Evolutionary conservation across 2,797 vertebrate genomes (phyloP).

Genomic region (Thalassophryne amazonica): DNA sequence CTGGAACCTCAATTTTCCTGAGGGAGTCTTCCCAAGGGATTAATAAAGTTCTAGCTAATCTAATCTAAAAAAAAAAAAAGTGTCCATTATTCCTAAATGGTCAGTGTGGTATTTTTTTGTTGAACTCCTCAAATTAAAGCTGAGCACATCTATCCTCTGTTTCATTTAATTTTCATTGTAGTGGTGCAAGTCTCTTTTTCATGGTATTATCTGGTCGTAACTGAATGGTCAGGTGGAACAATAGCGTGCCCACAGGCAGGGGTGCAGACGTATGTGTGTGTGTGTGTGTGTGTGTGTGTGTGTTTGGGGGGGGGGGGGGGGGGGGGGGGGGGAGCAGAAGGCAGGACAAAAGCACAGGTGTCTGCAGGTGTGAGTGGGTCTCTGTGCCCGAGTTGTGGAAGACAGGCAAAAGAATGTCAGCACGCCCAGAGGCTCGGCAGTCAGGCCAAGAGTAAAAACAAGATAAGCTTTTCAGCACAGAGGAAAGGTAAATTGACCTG

Average conservation of each 20-base stretch:
- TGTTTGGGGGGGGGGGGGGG: neutral
- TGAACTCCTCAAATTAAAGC: too few species aligned
- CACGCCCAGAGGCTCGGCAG: constrained; percentile 42
- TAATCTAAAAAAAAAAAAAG: too few species aligned
- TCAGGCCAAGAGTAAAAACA: constrained; percentile 51
- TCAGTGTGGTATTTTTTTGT: too few species aligned
- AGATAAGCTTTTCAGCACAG: constrained; percentile 53
- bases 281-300: too few species aligned
- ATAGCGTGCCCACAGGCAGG: constrained; percentile 58
- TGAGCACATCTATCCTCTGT: too few species aligned
- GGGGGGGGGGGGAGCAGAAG: constrained; percentile 16
- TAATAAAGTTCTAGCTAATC: too few species aligned
- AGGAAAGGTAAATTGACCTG: constrained; percentile 43
- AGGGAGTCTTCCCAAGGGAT: too few species aligned
- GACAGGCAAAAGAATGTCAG: constrained; percentile 47
- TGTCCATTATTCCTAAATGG: too few species aligned
- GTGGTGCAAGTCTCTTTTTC: constrained; percentile 38
- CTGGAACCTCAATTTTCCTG: too few species aligned
- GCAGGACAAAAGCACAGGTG: constrained; percentile 79
- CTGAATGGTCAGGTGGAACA: constrained; percentile 50
- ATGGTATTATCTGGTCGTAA: constrained; percentile 52
- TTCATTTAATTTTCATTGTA: too few species aligned
- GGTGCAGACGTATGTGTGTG: too few species aligned
- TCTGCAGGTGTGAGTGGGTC: constrained; percentile 71
- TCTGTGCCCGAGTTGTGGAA: constrained; percentile 33